phyloP scores from a whole-genome alignment of 2,113 vertebrate species.

The Chrysochloris asiatica region DNA sequence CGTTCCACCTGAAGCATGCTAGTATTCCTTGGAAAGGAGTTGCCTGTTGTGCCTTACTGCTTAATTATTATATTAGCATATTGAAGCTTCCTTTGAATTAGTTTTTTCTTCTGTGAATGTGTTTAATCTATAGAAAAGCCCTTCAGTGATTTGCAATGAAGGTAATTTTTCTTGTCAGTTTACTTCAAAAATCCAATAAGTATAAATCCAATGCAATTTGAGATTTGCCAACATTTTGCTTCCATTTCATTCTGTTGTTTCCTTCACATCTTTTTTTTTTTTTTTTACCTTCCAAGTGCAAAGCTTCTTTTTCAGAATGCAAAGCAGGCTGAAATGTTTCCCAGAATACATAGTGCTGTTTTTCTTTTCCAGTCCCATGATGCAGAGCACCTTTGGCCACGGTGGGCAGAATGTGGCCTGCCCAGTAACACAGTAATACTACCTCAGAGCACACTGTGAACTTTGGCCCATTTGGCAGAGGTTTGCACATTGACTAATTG shows the following conservation, averaged over 20 bases:
- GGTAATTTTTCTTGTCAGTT: slow-evolving; percentile 71
- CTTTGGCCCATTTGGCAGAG: slow-evolving; percentile 52
- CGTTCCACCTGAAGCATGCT: slow-evolving; percentile 57
- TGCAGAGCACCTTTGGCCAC: background rate
- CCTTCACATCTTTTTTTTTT: slow-evolving; percentile 33
- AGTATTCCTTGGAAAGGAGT: background rate
- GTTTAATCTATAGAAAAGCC: slow-evolving; percentile 49
- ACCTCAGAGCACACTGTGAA: background rate
- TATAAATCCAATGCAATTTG: slow-evolving; percentile 68
- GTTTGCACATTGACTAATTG: slow-evolving; percentile 14
- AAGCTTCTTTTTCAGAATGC: slow-evolving; percentile 55
- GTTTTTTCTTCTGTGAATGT: slow-evolving; percentile 45
- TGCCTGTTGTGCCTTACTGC: slow-evolving; percentile 43
- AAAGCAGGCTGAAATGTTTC: slow-evolving; percentile 41
- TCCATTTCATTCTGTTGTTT: slow-evolving; percentile 66
- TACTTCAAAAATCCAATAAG: slow-evolving; percentile 72
- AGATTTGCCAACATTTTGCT: slow-evolving; percentile 73
- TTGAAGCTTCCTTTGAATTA: slow-evolving; percentile 65
- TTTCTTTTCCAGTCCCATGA: background rate
- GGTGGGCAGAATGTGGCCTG: background rate
- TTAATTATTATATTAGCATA: slow-evolving; percentile 73
- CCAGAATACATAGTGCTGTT: background rate
- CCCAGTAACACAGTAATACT: background rate
- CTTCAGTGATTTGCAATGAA: slow-evolving; percentile 55
- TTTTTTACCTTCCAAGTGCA: background rate